Percentiles rank a stretch among this genome's conserved stretches.
Evolutionary conservation across 64 coral and sea anemone species (phyloP).

Genomic region (Actinia equina): DNA sequence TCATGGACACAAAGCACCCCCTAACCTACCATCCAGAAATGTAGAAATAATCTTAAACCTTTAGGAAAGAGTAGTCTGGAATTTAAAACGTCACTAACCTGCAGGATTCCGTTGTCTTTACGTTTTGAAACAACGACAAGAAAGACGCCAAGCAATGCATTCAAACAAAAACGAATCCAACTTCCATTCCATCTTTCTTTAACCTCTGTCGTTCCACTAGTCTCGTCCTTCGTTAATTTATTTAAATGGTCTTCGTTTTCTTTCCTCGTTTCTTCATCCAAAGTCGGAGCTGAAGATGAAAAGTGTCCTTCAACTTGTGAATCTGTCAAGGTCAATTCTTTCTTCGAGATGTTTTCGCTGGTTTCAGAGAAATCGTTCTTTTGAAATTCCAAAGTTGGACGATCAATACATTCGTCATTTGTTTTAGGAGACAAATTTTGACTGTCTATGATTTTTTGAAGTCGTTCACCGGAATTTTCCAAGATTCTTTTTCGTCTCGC

Average conservation of each 20-base stretch:
- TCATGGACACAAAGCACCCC: too few species aligned
- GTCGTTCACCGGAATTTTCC: conserved; percentile 26
- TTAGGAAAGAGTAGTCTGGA: background rate
- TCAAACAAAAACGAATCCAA: conserved; percentile 23
- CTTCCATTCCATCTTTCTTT: background rate
- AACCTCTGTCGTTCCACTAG: background rate
- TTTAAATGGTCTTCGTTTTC: background rate
- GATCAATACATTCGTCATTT: background rate
- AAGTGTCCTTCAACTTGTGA: background rate
- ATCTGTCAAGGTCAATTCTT: background rate
- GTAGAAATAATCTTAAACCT: background rate
- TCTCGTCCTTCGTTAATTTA: background rate
- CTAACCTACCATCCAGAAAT: too few species aligned
- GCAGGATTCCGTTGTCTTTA: background rate
- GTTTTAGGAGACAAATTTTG: background rate
- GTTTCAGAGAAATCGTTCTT: background rate
- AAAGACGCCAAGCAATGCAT: conserved; percentile 19
- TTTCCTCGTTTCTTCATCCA: background rate
- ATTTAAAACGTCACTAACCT: background rate
- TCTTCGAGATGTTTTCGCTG: background rate
- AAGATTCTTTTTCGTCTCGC: conserved; percentile 42
- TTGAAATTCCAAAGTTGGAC: background rate
- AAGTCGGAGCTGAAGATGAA: background rate
- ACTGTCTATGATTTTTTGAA: conserved; percentile 43
- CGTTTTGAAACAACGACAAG: conserved; percentile 6